Percentiles rank a stretch among this genome's conserved stretches.
These are phyloP conservation scores for Callyntrura guangdongensis DNA, from an alignment of 2,888 invertebrate species.

Conservation along the genomic window DNA sequence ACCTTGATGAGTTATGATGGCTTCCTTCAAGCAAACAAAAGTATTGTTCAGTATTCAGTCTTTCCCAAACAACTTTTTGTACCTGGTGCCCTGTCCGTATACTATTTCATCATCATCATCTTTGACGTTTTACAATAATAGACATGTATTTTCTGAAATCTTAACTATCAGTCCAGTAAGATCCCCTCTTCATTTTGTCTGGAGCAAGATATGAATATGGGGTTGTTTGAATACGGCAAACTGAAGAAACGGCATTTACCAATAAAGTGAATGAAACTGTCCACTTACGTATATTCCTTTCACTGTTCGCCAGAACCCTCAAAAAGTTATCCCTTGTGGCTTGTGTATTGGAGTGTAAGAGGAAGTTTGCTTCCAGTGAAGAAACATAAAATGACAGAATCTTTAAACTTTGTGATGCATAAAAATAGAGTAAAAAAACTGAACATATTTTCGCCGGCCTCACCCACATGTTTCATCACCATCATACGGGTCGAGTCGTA, in stretches of 20 bases:
- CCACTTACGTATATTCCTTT: slow-evolving; percentile 19
- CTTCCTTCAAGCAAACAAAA: slow-evolving; percentile 30
- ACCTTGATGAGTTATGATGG: slow-evolving; percentile 54
- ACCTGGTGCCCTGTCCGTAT: slow-evolving; percentile 4
- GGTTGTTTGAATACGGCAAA: neutral
- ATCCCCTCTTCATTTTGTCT: slow-evolving; percentile 37
- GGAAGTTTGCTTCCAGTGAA: slow-evolving; percentile 59
- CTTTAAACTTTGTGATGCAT: slow-evolving; percentile 77
- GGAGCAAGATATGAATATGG: neutral
- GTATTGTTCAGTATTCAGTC: slow-evolving; percentile 34
- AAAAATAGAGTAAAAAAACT: slow-evolving; percentile 60
- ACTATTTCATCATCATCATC: slow-evolving; percentile 40
- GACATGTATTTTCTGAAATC: slow-evolving; percentile 2
- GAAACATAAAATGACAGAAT: slow-evolving; percentile 76
- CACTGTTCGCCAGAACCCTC: neutral
- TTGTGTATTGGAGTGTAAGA: slow-evolving; percentile 70
- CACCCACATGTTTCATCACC: slow-evolving; percentile 19
- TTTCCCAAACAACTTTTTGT: slow-evolving; percentile 29
- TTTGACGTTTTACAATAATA: slow-evolving; percentile 14
- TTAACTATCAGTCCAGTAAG: slow-evolving; percentile 66
- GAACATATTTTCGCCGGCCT: slow-evolving; percentile 29
- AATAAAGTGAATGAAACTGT: slow-evolving; percentile 16
- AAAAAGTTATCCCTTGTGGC: slow-evolving; percentile 73
- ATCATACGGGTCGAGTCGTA: slow-evolving; percentile 1
- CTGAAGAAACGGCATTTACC: neutral